Evolutionary conservation across 2,888 invertebrate species (phyloP).

Genomic region (Elmis aenea): DNA sequence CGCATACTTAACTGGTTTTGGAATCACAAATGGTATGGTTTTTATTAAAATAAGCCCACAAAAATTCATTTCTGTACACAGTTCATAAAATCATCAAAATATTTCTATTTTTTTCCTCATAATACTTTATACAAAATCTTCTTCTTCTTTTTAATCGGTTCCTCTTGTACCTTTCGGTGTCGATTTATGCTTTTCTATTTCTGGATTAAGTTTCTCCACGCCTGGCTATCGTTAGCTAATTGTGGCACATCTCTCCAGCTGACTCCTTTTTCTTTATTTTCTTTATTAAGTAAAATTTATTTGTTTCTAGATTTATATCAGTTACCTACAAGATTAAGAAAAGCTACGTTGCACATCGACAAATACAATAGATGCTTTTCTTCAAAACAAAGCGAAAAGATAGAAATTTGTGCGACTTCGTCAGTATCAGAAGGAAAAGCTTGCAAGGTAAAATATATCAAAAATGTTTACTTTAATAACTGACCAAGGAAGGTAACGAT

Average conservation of each 20-base stretch:
- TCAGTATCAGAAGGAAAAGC: constrained; percentile 42
- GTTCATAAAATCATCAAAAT: background rate
- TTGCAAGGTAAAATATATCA: constrained; percentile 35
- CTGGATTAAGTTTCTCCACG: no score
- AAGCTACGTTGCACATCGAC: constrained; percentile 39
- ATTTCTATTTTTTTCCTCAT: background rate
- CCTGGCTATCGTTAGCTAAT: no score
- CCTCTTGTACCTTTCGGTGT: no score
- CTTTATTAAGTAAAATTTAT: no score
- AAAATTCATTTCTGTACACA: background rate
- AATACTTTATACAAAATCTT: no score
- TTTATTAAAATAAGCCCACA: constrained; percentile 6
- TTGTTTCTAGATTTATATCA: constrained; percentile 39
- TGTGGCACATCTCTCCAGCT: no score
- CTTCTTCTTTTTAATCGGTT: no score
- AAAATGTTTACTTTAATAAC: no score
- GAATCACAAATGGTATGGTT: constrained; percentile 39
- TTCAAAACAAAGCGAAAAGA: constrained; percentile 23
- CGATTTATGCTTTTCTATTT: no score
- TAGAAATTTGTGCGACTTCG: constrained; percentile 40
- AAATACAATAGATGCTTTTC: constrained; percentile 36
- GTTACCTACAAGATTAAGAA: constrained; percentile 36
- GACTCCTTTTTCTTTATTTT: no score
- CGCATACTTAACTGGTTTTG: constrained; percentile 42
- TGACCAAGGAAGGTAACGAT: no score